Conservation (phyloP, 2,797 vertebrate species). For the Capromys pilorides region DNA sequence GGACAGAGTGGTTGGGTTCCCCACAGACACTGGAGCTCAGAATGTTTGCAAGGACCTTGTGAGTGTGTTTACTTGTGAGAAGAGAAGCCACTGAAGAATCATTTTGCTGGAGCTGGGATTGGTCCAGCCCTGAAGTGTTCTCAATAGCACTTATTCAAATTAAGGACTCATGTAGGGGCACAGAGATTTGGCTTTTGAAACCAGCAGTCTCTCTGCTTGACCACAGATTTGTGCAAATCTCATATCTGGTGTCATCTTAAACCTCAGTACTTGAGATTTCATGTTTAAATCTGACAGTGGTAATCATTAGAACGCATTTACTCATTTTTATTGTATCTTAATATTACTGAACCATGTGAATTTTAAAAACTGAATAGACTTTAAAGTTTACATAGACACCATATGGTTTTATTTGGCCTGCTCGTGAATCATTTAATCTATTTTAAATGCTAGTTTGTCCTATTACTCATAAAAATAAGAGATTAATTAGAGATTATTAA, state of each 20-base stretch:
- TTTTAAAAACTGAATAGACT: neutral
- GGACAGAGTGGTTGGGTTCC: neutral
- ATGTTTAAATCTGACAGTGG: neutral
- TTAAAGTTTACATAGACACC: neutral
- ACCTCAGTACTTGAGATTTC: neutral
- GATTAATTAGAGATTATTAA: neutral
- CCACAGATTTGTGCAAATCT: neutral
- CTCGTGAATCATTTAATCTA: neutral
- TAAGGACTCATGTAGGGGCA: neutral
- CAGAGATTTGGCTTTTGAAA: neutral
- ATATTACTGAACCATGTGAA: neutral
- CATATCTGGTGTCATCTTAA: neutral
- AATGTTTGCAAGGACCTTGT: neutral
- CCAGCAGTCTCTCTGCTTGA: neutral
- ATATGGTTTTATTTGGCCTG: neutral
- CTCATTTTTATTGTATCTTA: neutral
- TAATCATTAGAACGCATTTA: no score
- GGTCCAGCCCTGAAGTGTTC: neutral
- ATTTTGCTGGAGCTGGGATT: neutral
- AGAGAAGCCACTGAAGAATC: neutral
- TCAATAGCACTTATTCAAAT: neutral
- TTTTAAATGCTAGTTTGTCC: slow-evolving; percentile 37
- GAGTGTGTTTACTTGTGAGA: neutral
- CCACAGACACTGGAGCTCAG: neutral
- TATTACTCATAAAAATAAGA: neutral